Percentiles rank a stretch among this genome's conserved stretches.
Evolutionary conservation across 2,797 vertebrate genomes (phyloP).

Genomic region (Leptatherina wallacei): DNA sequence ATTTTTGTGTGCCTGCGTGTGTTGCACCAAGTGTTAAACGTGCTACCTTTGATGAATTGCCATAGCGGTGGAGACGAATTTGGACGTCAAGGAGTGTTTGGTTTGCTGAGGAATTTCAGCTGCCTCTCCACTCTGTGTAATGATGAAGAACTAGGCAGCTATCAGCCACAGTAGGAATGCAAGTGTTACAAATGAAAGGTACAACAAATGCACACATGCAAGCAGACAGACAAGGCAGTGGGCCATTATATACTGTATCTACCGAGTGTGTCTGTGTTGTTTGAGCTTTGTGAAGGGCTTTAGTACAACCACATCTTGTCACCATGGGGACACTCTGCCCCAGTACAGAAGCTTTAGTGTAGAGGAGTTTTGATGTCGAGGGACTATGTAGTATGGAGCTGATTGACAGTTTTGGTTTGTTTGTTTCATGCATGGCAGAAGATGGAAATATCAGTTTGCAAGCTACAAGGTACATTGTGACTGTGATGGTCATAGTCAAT

Average conservation of each 20-base stretch:
- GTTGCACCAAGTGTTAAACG: constrained; percentile 54
- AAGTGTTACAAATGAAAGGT: constrained; percentile 59
- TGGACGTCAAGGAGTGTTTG: constrained; percentile 68
- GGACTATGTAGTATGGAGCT: constrained; percentile 14
- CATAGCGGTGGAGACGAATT: constrained; percentile 64
- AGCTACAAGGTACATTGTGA: constrained; percentile 1
- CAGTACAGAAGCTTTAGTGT: constrained; percentile 45
- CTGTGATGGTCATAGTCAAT: constrained; percentile 29
- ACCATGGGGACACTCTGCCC: constrained; percentile 51
- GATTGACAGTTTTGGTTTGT: constrained; percentile 42
- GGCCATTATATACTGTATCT: constrained; percentile 39
- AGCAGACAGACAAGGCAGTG: constrained; percentile 47
- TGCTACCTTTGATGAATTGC: constrained; percentile 75
- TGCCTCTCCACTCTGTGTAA: constrained; percentile 60
- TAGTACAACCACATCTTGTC: constrained; percentile 42
- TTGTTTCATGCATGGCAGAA: constrained; percentile 20
- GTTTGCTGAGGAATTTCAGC: constrained; percentile 67
- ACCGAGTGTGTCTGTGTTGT: constrained; percentile 31
- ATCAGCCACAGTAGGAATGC: constrained; percentile 54
- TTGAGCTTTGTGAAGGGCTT: constrained; percentile 40
- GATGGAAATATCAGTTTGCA: constrained; percentile 20
- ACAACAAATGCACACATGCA: constrained; percentile 46
- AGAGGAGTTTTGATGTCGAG: constrained; percentile 19
- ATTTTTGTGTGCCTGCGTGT: constrained; percentile 34
- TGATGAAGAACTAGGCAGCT: constrained; percentile 69